Base-by-base conservation (phyloP, 2,797 vertebrate species). In the Brachyrhaphis roseni region DNA sequence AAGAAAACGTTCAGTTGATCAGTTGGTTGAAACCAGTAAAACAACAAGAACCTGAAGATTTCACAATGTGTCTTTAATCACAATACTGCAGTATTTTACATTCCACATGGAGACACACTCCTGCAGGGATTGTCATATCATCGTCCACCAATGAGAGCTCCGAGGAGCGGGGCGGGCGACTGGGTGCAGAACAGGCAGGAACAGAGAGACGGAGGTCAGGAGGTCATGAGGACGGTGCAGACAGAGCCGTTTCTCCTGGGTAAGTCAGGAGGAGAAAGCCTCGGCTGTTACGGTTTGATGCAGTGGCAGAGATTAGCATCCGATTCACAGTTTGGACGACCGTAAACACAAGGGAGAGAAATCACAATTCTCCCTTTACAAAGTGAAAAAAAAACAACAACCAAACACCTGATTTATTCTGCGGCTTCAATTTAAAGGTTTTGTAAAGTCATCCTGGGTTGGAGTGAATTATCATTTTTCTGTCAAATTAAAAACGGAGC, bases 31-130 rank as follows among this genome's bases (percentile, higher is more conserved):
- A 90, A 86, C 89, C 85, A 91, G 79, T 79, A 78, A 89, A 85
- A 87, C 82, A 90, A 87, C 76, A 87, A 78, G 66, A 88, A 78
- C 86, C 88, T 83, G 88, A 86, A 76, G 90, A 88, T 90, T 88
- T 87, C 86, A 87, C 90, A 83, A 77, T 26, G 79, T 87, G 88
- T 90, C 86, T 88, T 91, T 88, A 89, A 92, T 91, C 41, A 72
- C 91, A 93, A 87, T 89, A 81, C 91, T 88, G 91, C 88, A 79
- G 83, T 92, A 92, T 89, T 91, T 90, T 92, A 95, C 93, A 94
- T 94, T 95, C 94, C 92, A 93, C 92, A 47, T 86, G 79, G 82
- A 91, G 68, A 71, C 41, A 70, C 87, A 83, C 90, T 91, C 89
- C 90, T 91, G 84, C 81, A 87, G 82, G 91, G 90, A 93, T 92